A percentile compares a stretch with the other conserved stretches of the same genome.
phyloP scores from a whole-genome alignment of 2,113 vertebrate genomes.

The Tetrao urogallus region DNA sequence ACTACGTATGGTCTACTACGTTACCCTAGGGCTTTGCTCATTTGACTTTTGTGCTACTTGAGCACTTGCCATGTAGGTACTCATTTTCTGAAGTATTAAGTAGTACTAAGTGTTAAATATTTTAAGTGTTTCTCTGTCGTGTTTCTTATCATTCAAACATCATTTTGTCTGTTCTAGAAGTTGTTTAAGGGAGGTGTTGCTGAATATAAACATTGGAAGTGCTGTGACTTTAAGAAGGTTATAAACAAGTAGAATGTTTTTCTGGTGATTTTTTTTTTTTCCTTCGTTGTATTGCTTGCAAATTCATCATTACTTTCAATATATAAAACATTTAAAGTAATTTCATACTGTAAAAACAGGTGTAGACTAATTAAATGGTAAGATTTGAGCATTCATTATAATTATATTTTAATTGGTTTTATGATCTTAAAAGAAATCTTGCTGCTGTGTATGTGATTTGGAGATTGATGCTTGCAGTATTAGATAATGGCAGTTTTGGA shows the following conservation, averaged over 20 bases:
- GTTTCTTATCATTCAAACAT: neutral
- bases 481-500: slow-evolving; percentile 24
- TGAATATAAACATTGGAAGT: neutral
- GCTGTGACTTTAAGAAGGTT: neutral
- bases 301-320: slow-evolving; percentile 40
- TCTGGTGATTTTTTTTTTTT: neutral
- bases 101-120: no score
- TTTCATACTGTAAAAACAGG: slow-evolving; percentile 19
- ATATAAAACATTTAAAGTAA: slow-evolving; percentile 19
- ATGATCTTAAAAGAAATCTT: neutral
- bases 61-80: neutral
- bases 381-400: slow-evolving; percentile 20
- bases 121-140: neutral
- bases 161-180: neutral
- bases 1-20: no score
- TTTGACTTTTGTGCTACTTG: neutral
- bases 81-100: neutral
- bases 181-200: neutral
- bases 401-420: slow-evolving; percentile 37
- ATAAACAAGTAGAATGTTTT: neutral
- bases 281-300: neutral
- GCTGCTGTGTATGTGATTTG: neutral
- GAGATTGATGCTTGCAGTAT: slow-evolving; percentile 9
- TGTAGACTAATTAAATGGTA: slow-evolving; percentile 37
- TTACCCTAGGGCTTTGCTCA: neutral